A percentile compares a stretch with the other conserved stretches of the same genome.
Evolutionary conservation across 1,140 invertebrate genomes (phyloP).

Genomic region (Araneus ventricosus): DNA sequence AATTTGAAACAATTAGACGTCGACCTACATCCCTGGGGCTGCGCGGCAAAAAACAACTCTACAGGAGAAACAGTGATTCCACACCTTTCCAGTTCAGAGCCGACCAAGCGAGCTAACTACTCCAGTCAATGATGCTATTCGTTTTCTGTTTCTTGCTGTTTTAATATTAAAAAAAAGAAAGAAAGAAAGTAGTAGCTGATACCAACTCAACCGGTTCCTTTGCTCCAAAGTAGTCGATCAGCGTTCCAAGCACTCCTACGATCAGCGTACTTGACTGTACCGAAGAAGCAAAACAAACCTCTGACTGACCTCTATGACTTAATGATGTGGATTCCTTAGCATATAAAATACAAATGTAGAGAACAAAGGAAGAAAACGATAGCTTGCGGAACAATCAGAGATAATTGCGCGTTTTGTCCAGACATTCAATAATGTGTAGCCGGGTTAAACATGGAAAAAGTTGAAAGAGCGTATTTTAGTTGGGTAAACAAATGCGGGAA

Average conservation of each 20-base stretch:
- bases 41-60: not conserved
- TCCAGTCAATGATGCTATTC: slow-evolving; percentile 1
- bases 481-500: too few species aligned
- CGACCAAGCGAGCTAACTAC: slow-evolving; percentile 32
- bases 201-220: slow-evolving; percentile 27
- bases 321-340: not conserved
- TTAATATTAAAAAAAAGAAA: not conserved
- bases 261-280: slow-evolving; percentile 30
- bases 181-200: not conserved
- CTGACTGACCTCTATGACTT: not conserved
- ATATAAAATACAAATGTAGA: not conserved
- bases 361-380: too few species aligned
- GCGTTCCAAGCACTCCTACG: not conserved
- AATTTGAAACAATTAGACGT: slow-evolving; percentile 31
- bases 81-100: not conserved
- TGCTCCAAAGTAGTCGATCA: not conserved
- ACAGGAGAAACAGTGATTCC: not conserved
- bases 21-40: not conserved
- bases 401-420: too few species aligned
- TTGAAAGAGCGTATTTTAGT: too few species aligned
- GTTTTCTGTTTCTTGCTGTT: not conserved
- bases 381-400: too few species aligned
- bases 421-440: too few species aligned
- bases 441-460: too few species aligned
- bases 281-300: not conserved